Conservation (phyloP, 1,140 invertebrate species). For the Caenorhabditis remanei region DNA sequence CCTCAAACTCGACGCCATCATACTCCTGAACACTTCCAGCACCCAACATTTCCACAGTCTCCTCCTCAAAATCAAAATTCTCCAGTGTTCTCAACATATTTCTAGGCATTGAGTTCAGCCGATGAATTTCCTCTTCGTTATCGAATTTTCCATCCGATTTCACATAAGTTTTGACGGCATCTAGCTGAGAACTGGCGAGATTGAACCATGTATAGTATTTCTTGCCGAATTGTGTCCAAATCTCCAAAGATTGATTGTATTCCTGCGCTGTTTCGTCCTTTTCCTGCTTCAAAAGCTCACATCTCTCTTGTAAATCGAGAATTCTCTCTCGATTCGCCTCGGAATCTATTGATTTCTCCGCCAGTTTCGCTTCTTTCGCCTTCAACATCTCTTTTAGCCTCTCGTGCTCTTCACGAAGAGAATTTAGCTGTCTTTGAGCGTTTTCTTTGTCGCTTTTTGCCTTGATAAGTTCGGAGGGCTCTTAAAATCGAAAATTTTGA, state of each 20-base stretch:
- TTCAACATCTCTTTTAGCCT: neutral
- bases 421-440: neutral
- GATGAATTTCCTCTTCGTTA: slow-evolving; percentile 10
- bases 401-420: neutral
- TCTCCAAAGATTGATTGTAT: neutral
- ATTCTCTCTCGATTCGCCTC: slow-evolving; percentile 15
- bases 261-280: neutral
- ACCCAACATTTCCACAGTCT: neutral
- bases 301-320: neutral
- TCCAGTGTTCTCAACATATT: neutral
- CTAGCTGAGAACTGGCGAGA: neutral
- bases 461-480: neutral
- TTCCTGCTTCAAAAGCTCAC: neutral
- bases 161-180: neutral
- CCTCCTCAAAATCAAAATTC: neutral
- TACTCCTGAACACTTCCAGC: slow-evolving; percentile 22
- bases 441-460: slow-evolving; percentile 14
- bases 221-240: neutral
- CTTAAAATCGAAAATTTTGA: neutral
- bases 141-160: slow-evolving; percentile 15
- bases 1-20: neutral
- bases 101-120: neutral
- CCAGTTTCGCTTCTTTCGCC: neutral
- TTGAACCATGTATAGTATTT: slow-evolving; percentile 41
- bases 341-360: slow-evolving; percentile 8